Conservation (phyloP, 2,888 invertebrate species). For the Venusia cambrica region DNA sequence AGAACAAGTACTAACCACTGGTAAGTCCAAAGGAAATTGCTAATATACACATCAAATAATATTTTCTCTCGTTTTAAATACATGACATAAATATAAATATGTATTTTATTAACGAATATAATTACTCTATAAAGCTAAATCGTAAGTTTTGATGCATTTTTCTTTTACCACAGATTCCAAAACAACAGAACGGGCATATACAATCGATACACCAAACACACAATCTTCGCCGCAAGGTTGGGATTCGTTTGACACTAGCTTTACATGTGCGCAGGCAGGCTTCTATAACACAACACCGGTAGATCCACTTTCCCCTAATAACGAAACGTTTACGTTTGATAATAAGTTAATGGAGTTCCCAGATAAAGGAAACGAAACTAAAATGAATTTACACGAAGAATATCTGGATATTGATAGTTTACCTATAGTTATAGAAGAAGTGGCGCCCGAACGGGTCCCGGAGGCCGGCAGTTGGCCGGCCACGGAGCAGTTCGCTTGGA, state of each 20-base stretch:
- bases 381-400: conserved; percentile 52
- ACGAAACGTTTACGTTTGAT: conserved; percentile 47
- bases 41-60: neutral
- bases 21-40: conserved; percentile 42
- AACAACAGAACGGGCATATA: conserved; percentile 59
- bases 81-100: too few species aligned
- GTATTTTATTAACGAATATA: too few species aligned
- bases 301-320: conserved; percentile 54
- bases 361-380: conserved; percentile 35
- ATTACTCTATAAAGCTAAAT: too few species aligned
- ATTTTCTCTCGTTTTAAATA: too few species aligned
- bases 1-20: conserved; percentile 73
- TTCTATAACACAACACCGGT: conserved; percentile 51
- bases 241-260: conserved; percentile 63
- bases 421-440: conserved; percentile 64
- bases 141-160: too few species aligned
- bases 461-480: conserved; percentile 48
- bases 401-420: conserved; percentile 61
- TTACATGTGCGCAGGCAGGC: conserved; percentile 54
- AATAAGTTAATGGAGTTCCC: conserved; percentile 40
- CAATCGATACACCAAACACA: conserved; percentile 69
- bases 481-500: conserved; percentile 46
- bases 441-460: conserved; percentile 49
- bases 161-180: conserved; percentile 53
- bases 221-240: conserved; percentile 68